These are phyloP conservation scores for Poeciliopsis infans DNA, from an alignment of 2,797 vertebrate genomes.

Conservation along the genomic window DNA sequence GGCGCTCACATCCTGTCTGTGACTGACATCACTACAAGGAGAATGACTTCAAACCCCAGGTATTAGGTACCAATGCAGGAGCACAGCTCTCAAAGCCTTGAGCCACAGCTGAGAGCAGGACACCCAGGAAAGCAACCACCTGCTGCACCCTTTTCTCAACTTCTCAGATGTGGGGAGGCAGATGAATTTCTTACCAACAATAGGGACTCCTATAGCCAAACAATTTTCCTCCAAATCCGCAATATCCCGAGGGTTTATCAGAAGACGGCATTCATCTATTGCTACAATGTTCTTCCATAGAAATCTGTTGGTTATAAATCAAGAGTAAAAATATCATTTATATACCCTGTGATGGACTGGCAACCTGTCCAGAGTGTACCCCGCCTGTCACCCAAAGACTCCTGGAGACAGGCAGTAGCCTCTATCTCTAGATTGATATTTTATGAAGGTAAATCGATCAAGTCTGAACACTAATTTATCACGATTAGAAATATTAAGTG, in stretches of 20 bases:
- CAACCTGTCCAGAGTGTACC: background rate
- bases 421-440: slow-evolving; percentile 48
- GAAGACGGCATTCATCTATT: slow-evolving; percentile 41
- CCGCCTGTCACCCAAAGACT: background rate
- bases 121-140: slow-evolving; percentile 59
- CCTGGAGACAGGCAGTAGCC: background rate
- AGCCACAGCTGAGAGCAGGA: slow-evolving; percentile 47
- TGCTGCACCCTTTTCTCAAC: slow-evolving; percentile 40
- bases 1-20: slow-evolving; percentile 76
- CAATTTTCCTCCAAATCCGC: slow-evolving; percentile 30
- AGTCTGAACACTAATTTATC: slow-evolving; percentile 65
- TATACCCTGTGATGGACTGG: background rate
- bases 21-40: slow-evolving; percentile 68
- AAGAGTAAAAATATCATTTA: slow-evolving; percentile 3
- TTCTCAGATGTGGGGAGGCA: slow-evolving; percentile 28
- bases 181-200: slow-evolving; percentile 51
- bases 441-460: slow-evolving; percentile 72
- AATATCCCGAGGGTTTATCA: slow-evolving; percentile 52
- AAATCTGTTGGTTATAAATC: slow-evolving; percentile 35
- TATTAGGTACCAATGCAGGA: slow-evolving; percentile 43
- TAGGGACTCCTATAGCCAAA: slow-evolving; percentile 34
- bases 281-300: slow-evolving; percentile 27
- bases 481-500: slow-evolving; percentile 75
- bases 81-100: slow-evolving; percentile 41
- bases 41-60: slow-evolving; percentile 55